A percentile compares a stretch with the other conserved stretches of the same genome.
Conservation (phyloP, 1,140 invertebrate species). For the Drosophila kikkawai region DNA sequence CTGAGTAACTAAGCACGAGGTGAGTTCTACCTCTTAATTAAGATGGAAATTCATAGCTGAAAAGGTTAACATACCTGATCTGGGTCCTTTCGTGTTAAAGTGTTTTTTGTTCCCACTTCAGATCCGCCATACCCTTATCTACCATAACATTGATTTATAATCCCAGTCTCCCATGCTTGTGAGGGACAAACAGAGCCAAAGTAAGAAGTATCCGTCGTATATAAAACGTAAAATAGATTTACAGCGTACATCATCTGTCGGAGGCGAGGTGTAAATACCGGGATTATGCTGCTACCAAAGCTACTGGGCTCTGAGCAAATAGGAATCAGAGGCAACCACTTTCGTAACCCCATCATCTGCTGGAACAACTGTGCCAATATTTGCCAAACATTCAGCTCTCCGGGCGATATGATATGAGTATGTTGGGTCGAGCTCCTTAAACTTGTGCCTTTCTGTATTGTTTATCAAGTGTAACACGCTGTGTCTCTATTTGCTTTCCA, state of each 20-base stretch:
- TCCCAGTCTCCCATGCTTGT: constrained; percentile 4
- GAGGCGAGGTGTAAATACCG: constrained; percentile 70
- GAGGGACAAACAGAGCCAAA: constrained; percentile 12
- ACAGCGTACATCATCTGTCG: constrained; percentile 42
- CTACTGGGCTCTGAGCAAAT: constrained; percentile 57
- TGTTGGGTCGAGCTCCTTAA: neutral
- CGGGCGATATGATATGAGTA: constrained; percentile 28
- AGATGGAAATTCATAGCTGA: neutral
- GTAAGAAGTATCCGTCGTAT: constrained; percentile 23
- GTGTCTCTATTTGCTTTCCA: constrained; percentile 70
- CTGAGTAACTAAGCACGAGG: neutral
- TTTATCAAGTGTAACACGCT: constrained; percentile 79
- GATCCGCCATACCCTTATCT: constrained; percentile 2
- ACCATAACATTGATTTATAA: constrained; percentile 12
- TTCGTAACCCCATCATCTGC: constrained; percentile 24
- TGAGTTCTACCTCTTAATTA: neutral
- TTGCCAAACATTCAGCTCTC: constrained; percentile 53
- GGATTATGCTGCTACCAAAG: constrained; percentile 65
- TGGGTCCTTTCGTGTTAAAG: neutral
- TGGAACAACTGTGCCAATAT: constrained; percentile 66
- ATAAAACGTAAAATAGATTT: constrained; percentile 45
- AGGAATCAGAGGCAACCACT: constrained; percentile 36
- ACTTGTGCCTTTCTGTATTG: constrained; percentile 23
- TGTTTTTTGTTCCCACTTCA: neutral
- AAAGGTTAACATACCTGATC: neutral